Conservation (phyloP, 1,140 invertebrate species). For the Delia radicum region DNA sequence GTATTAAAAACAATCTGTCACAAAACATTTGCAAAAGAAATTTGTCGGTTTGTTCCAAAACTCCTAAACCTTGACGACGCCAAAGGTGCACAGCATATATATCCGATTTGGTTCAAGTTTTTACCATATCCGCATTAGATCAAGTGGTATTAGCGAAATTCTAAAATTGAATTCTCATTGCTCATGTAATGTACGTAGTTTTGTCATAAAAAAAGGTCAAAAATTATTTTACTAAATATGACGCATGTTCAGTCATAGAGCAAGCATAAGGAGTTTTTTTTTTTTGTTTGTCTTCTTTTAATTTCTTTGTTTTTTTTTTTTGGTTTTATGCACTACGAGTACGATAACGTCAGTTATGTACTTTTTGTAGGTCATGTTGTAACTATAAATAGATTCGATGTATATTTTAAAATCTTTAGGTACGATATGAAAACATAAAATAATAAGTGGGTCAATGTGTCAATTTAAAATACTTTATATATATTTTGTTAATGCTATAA, state of each 20-base stretch:
- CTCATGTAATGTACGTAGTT: not conserved
- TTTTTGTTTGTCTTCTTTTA: not conserved
- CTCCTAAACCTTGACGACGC: too few species aligned
- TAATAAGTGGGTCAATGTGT: slow-evolving; percentile 17
- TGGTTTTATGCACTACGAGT: not conserved
- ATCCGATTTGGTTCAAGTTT: too few species aligned
- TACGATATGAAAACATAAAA: not conserved
- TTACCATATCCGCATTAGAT: too few species aligned
- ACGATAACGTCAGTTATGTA: not conserved
- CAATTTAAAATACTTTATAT: not conserved
- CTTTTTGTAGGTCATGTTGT: not conserved
- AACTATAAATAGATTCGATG: slow-evolving; percentile 12
- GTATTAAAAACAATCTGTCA: too few species aligned
- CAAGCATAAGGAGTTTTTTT: not conserved
- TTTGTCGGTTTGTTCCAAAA: too few species aligned
- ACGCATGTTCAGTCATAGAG: not conserved
- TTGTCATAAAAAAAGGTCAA: not conserved
- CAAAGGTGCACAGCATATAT: too few species aligned
- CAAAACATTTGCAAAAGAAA: too few species aligned
- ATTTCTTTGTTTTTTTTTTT: not conserved
- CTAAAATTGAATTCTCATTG: too few species aligned
- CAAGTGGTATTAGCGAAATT: too few species aligned
- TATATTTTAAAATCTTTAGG: not conserved
- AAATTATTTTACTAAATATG: not conserved
- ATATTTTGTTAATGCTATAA: not conserved